Evolutionary conservation across 1,140 invertebrate species (phyloP).

Genomic region (Temnothorax nylanderi): DNA sequence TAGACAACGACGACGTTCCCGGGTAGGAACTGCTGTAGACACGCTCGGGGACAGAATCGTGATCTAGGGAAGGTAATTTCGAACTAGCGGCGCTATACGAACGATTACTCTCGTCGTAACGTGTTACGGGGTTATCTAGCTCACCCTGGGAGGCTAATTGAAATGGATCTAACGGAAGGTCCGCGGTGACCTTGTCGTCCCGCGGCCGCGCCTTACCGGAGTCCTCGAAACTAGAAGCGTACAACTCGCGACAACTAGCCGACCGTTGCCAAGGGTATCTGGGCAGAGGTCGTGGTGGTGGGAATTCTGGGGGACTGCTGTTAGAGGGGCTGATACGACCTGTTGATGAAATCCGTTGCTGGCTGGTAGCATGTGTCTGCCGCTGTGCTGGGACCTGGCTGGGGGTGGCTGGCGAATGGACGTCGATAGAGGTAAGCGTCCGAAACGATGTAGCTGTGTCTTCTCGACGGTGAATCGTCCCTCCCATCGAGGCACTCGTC

Average conservation of each 20-base stretch:
- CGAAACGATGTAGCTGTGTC: constrained; percentile 86
- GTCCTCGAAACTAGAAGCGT: constrained; percentile 90
- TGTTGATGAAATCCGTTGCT: constrained; percentile 85
- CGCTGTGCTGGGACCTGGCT: constrained; percentile 81
- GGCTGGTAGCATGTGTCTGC: constrained; percentile 81
- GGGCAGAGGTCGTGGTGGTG: constrained; percentile 83
- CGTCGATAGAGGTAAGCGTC: constrained; percentile 86
- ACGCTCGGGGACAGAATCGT: constrained; percentile 88
- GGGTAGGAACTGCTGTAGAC: constrained; percentile 95
- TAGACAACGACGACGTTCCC: constrained; percentile 89
- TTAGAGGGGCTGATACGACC: constrained; percentile 87
- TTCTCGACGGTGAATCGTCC: constrained; percentile 85
- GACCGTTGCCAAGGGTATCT: constrained; percentile 90
- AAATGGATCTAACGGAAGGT: constrained; percentile 72
- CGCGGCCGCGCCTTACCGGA: constrained; percentile 87
- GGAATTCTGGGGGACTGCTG: constrained; percentile 85
- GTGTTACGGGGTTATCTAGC: constrained; percentile 91
- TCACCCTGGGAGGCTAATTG: constrained; percentile 85
- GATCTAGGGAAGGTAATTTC: constrained; percentile 87
- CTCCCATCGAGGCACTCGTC: constrained; percentile 85
- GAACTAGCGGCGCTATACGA: constrained; percentile 87
- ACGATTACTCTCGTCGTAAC: constrained; percentile 90
- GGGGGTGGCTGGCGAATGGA: constrained; percentile 85
- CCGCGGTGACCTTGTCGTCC: constrained; percentile 75
- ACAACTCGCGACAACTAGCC: constrained; percentile 92